Evolutionary conservation across 2,113 vertebrate genomes (phyloP).

Genomic region (Peromyscus maniculatus): DNA sequence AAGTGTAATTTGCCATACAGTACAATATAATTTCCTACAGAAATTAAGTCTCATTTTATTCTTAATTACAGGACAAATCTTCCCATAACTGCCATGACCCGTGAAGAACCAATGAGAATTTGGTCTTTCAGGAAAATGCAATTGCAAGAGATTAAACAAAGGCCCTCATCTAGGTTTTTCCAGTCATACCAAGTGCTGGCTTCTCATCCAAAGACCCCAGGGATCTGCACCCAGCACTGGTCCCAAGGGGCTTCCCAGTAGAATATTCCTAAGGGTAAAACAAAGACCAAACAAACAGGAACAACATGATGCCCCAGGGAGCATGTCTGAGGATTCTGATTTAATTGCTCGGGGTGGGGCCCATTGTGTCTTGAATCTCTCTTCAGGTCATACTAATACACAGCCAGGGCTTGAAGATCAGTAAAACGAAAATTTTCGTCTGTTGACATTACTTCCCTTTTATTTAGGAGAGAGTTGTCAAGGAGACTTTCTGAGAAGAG

Average conservation of each 20-base stretch:
- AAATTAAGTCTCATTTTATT: slow-evolving; percentile 77
- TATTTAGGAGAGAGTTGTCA: neutral
- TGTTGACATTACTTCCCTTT: neutral
- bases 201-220: neutral
- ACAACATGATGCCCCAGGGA: neutral
- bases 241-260: neutral
- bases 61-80: slow-evolving; percentile 75
- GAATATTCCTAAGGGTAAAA: neutral
- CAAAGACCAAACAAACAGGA: neutral
- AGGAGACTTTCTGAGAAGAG: neutral
- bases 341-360: neutral
- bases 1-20: slow-evolving; percentile 72
- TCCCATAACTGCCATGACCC: slow-evolving; percentile 58
- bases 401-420: neutral
- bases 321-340: neutral
- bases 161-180: neutral
- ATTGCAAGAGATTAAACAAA: slow-evolving; percentile 58
- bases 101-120: slow-evolving; percentile 38
- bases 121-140: slow-evolving; percentile 54
- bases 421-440: neutral
- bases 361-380: neutral
- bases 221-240: neutral
- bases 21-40: slow-evolving; percentile 76
- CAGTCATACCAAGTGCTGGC: neutral
- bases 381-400: neutral